phyloP scores from a whole-genome alignment of 2,113 vertebrate genomes.

The Canis aureus region DNA sequence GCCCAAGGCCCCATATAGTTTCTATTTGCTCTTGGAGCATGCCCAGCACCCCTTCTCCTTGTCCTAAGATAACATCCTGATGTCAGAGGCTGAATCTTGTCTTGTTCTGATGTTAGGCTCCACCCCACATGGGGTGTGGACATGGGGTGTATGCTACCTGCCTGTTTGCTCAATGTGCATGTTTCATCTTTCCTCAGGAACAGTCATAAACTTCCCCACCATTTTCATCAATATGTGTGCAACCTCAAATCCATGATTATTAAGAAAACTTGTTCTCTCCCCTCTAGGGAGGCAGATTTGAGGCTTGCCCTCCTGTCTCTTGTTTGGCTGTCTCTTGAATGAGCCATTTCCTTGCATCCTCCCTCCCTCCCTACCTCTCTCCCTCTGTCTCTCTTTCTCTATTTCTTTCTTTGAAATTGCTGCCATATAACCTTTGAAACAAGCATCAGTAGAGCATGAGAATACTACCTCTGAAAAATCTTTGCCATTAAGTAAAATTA shows the following conservation, averaged over 20 bases:
- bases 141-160: neutral
- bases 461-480: neutral
- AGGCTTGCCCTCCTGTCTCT: neutral
- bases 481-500: neutral
- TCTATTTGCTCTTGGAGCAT: neutral
- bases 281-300: neutral
- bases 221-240: neutral
- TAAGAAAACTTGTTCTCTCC: neutral
- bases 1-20: neutral
- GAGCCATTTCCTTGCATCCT: neutral
- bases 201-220: neutral
- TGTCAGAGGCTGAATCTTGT: neutral
- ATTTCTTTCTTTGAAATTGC: too few species aligned
- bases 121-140: neutral
- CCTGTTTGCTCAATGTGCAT: neutral
- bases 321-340: neutral
- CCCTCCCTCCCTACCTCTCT: rapidly evolving
- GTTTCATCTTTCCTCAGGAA: neutral
- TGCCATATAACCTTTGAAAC: neutral
- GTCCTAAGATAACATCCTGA: neutral
- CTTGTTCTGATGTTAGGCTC: neutral
- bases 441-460: neutral
- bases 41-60: neutral
- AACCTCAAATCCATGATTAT: neutral
- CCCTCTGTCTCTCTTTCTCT: rapidly evolving